Evolutionary conservation across 2,888 invertebrate genomes (phyloP), one percentile per base, ranked within the genome.

Genomic region (Chouioia cunea): DNA sequence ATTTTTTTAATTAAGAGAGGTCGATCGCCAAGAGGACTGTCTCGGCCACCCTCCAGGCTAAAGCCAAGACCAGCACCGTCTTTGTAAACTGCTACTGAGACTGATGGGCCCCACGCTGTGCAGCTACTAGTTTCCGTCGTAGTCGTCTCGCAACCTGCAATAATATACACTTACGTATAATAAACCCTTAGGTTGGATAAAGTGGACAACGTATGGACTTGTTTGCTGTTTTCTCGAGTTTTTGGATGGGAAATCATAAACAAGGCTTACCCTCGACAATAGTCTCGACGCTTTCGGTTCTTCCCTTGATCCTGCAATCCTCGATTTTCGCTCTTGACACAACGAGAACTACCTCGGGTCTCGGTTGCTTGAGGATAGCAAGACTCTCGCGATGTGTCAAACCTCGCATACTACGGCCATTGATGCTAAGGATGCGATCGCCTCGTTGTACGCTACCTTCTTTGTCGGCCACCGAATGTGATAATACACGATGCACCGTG

Each of bases 51-150:
- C 81, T 97, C 97, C 75, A 97, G 90, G 79, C 97, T 96, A 86
- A 97, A 97, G 62, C 97, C 97, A 68, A 97, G 89, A 4, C 97
- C 97, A 75, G 95, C 93, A 73, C 94, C 95, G 80, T 93, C 94
- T 84, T 92, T 93, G 53, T 90, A 85, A 20, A 91, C 85, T n/a
- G 88, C 86, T 54, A 90, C 85, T 56, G 85, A 83, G 65, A 84
- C 75, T 83, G 90, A 76, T 81, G 91, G 87, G 84, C 91, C 87
- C 89, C 91, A 83, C 85, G 82, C 81, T 81, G 81, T 79, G 86
- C 88, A 75, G 83, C 36, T 36, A 36, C 88, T 75, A 83, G 88
- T 80, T 84, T 73, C 65, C 36, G 36, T 36, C 36, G 36, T 36
- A 6, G 36, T 87, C 77, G 75, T 84, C 73, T 84, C 83, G 75